Percentiles rank a stretch among this genome's conserved stretches.
Conservation (phyloP, 2,888 invertebrate species). For the Linyphia triangularis region DNA sequence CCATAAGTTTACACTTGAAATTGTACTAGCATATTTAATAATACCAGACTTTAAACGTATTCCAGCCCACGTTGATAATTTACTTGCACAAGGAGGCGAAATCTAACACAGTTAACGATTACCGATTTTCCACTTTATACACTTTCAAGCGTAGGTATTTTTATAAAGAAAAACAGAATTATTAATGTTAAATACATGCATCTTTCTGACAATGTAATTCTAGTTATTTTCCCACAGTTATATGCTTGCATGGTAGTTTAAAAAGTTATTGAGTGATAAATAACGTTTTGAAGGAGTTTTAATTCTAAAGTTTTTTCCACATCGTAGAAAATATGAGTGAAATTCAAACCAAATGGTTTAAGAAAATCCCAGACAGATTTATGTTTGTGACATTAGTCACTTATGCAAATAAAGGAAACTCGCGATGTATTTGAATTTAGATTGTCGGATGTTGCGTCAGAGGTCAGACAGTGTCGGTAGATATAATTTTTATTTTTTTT, state of each 20-base stretch:
- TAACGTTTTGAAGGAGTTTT: not conserved
- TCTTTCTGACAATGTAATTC: not conserved
- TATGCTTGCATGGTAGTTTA: not conserved
- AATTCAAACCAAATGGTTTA: not conserved
- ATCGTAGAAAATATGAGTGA: not conserved
- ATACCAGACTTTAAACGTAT: too few species aligned
- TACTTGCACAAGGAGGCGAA: too few species aligned
- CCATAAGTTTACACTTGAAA: too few species aligned
- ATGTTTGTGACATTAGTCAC: conserved; percentile 15
- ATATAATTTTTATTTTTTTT: conserved; percentile 1
- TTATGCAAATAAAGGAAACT: not conserved
- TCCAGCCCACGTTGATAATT: too few species aligned
- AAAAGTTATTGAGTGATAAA: not conserved
- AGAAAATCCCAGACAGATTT: conserved; percentile 24
- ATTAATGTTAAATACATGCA: not conserved
- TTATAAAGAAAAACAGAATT: too few species aligned
- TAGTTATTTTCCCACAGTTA: not conserved
- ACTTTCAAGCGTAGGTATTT: too few species aligned
- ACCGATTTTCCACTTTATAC: too few species aligned
- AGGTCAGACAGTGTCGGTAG: not conserved
- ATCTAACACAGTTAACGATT: too few species aligned
- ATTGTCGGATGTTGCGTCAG: not conserved
- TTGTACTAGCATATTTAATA: too few species aligned
- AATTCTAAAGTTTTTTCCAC: not conserved
- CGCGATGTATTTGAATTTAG: conserved; percentile 4